These are phyloP conservation scores for Cybosia mesomella DNA, from an alignment of 2,888 invertebrate genomes.

Conservation along the genomic window DNA sequence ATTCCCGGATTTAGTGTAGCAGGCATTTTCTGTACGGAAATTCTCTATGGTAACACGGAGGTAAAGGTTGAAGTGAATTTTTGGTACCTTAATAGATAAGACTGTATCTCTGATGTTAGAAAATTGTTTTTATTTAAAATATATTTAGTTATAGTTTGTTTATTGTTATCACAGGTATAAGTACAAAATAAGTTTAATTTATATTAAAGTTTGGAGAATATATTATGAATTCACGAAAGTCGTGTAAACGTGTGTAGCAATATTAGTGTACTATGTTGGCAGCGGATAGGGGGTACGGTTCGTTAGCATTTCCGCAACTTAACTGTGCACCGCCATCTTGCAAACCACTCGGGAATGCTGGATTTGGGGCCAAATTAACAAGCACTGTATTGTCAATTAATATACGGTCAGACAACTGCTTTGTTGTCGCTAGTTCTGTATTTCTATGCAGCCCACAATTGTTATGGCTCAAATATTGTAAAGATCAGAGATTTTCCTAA, in stretches of 20 bases:
- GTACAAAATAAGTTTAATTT: no score
- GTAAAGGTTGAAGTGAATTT: no score
- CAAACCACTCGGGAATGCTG: slow-evolving; percentile 35
- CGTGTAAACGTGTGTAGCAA: not conserved
- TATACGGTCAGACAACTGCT: slow-evolving; percentile 14
- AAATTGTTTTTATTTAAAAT: no score
- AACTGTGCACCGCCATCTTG: slow-evolving; percentile 36
- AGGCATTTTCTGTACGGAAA: no score
- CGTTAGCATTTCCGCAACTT: slow-evolving; percentile 52
- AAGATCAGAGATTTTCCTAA: not conserved
- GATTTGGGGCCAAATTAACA: slow-evolving; percentile 46
- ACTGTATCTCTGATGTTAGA: no score
- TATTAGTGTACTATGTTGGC: not conserved
- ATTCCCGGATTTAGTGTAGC: no score
- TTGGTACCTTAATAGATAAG: no score
- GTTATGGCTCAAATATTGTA: not conserved
- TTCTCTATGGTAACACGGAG: no score
- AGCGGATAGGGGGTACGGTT: slow-evolving; percentile 33
- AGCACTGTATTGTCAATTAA: slow-evolving; percentile 48
- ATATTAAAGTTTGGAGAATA: not conserved
- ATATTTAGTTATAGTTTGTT: no score
- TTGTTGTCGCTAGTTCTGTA: slow-evolving; percentile 7
- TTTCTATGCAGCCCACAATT: not conserved
- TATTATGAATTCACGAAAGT: not conserved
- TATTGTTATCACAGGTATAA: no score